Base-by-base conservation (phyloP, 2,888 invertebrate species). In the Andrena haemorrhoa region DNA sequence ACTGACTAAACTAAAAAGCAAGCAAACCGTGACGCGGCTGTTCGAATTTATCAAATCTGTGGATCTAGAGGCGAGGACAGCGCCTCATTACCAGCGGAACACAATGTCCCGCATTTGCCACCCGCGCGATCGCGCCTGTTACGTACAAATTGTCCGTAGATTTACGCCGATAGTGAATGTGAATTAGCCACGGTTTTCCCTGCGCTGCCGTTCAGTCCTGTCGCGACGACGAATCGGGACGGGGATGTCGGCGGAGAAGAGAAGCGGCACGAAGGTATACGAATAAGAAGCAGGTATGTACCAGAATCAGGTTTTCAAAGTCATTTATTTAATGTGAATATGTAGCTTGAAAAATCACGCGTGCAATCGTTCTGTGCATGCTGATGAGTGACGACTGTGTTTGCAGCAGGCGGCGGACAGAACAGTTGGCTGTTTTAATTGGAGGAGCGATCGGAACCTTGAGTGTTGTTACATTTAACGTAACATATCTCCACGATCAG, bases 41-140 rank as follows among this genome's bases (percentile, higher is more conserved):
- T 72, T 63, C n/a, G 60, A 23, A 77, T 84, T 86, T 88, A 88
- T 88, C 86, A 47, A 29, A 72, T 68, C 20, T 29, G 29, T 31
- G 53, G 20, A 88, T 84, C 86, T 84, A 63, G 47, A 31, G 61
- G 8, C 58, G 56, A 31, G 66, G 64, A 31, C 60, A 49, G 60
- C 61, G 23, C 47, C 69, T 74, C 72, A 51, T 70, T 64, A 75
- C 49, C 72, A 23, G 58, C 47, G 71, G 49, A 33, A 12, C 64
- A 33, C 65, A 63, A 70, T 58, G 68, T 72, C 47, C 53, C 68
- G 41, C 56, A 31, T 80, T 79, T 56, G 75, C 78, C 29, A 26
- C 53, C 51, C 29, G 41, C 53, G 31, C 70, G 69, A 74, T 78
- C 61, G 41, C 53, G 49, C 63, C 23, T 47, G 56, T 78, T 82